Evolutionary conservation across 2,797 vertebrate genomes (phyloP), one percentile per base, ranked within the genome.

Genomic region (Serranus cabrilla): DNA sequence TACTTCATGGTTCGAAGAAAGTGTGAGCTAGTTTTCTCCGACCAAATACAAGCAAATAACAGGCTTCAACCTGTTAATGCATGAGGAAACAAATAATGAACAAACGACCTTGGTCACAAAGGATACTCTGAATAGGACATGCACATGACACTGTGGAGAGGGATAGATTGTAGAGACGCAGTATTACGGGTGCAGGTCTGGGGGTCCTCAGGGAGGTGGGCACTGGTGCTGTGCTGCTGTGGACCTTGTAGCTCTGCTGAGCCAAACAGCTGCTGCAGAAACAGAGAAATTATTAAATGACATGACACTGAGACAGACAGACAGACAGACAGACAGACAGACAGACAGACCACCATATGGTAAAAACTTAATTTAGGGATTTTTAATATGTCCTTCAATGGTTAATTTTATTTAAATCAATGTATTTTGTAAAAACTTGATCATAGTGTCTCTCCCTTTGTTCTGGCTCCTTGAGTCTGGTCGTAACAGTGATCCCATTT

Each of bases 141-240:
- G 80, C 76, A 78, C 17, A 34, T 39, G 34, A 34, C 34, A 4
- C 34, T 46, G 14, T 50, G 49, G 49, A 50, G 25, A 58, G 43
- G 39, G 58, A 47, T 4, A 59, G 90, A 93, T 92, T 93, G 89
- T 88, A 65, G 83, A 85, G 87, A 91, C 90, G 87, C 91, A 89
- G 84, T 86, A 16, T 81, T 84, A 79, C 78, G 68, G 76, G 70
- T 67, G 63, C 58, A 67, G 81, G 70, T 80, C 52, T 51, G 37
- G 56, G 55, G 56, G 59, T 84, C 82, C 57, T 79, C 43, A 0
- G 27, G 66, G 60, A 57, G 50, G 64, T 62, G 83, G 61, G 23
- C 17, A 61, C 56, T 34, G 78, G 49, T 27, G 76, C 49, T 64
- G 70, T 39, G 62, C 71, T 17, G 57, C 25, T 56, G 75, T 21